Evolutionary conservation across 2,113 vertebrate species (phyloP), one percentile per base, ranked within the genome.

Genomic region (Engystomops pustulosus): DNA sequence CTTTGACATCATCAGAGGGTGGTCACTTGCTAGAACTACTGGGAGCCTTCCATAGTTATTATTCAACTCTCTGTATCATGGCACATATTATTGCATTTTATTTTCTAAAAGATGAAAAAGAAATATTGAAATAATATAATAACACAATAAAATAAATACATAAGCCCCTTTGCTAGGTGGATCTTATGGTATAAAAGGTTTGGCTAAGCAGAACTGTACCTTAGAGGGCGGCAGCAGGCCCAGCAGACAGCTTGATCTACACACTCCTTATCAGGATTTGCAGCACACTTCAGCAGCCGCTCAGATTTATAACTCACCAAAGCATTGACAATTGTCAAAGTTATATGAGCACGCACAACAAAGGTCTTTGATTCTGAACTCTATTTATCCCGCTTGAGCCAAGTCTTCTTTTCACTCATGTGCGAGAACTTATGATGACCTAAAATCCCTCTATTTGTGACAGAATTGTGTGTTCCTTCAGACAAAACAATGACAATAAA

Each of bases 221-320:
- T 79, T 79, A 75, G 17, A 62, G 44, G 41, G 27, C 17, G 38
- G 70, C 41, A 76, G 58, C 81, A 47, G 30, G 15, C 32, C 17
- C 25, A 30, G 41, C 45, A 23, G 45, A 55, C 41, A 34, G 44
- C 44, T 36, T 84, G 81, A 84, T 76, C 32, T 67, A 84, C 20
- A 38, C 55, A 17, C 71, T 70, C 55, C 81, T 77, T 67, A 67
- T 84, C 74, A 49, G 44, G 81, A 84, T 65, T 84, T 65, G 53
- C 60, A 25, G 71, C 81, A 38, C 81, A 67, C 81, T 53, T 77
- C 81, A 84, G 15, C 81, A 32, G 38, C 44, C 70, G 17, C 44
- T 84, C 44, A 68, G 81, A 84, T 84, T 84, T 84, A 84, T 84
- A 77, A 76, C 81, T 77, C 71, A 34, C 81, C 75, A 67, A 76